Percentiles rank a stretch among this genome's conserved stretches.
These are phyloP conservation scores for Astur gentilis DNA, from an alignment of 2,113 vertebrate species.

Conservation along the genomic window DNA sequence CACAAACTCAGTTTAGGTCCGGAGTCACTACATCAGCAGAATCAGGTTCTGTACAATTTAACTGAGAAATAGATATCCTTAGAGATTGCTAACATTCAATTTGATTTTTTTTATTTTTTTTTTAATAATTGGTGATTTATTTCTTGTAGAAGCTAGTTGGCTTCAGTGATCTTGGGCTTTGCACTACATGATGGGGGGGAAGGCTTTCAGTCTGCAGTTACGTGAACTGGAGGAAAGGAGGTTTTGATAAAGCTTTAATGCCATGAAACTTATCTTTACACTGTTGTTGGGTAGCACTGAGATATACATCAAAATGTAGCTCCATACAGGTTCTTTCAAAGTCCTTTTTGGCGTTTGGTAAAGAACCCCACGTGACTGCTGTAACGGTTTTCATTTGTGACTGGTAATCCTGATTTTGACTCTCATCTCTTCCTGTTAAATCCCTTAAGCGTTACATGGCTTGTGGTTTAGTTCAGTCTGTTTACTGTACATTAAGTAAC, in stretches of 20 bases:
- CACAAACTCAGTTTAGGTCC: not conserved
- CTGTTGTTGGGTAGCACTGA: not conserved
- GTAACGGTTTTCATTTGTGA: not conserved
- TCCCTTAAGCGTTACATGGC: not conserved
- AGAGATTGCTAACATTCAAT: not conserved
- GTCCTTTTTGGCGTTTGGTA: not conserved
- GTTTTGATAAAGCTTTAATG: not conserved
- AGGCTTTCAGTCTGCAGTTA: not conserved
- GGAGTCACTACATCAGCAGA: not conserved
- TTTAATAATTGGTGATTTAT: not conserved
- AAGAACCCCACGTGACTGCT: not conserved
- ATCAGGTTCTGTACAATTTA: not conserved
- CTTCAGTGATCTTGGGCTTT: not conserved
- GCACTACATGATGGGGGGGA: not conserved
- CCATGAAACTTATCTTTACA: not conserved
- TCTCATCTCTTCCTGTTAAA: not conserved
- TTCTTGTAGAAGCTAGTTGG: not conserved
- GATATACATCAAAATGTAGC: not conserved
- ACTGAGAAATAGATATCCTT: not conserved
- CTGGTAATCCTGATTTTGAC: not conserved
- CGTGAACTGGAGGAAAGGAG: not conserved
- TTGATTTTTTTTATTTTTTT: not conserved
- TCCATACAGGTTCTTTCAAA: not conserved
- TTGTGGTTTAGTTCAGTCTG: not conserved
- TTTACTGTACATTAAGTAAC: not conserved